These are phyloP conservation scores for Pheosia tremula DNA, from an alignment of 2,888 invertebrate genomes.

Conservation along the genomic window DNA sequence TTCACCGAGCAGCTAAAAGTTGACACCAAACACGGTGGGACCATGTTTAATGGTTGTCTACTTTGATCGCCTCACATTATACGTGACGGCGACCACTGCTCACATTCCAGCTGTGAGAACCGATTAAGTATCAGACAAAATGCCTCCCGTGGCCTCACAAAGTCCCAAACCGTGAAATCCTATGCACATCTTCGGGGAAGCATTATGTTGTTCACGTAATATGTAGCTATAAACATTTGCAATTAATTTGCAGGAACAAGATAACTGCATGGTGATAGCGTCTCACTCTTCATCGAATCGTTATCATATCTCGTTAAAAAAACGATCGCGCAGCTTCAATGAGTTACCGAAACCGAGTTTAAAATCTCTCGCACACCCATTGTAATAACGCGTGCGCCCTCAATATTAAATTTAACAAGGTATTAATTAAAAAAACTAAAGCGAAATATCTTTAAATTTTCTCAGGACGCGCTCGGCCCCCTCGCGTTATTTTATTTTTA, in stretches of 20 bases:
- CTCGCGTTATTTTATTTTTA: conserved; percentile 80
- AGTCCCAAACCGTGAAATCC: conserved; percentile 17
- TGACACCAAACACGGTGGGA: conserved; percentile 37
- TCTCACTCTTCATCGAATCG: conserved; percentile 64
- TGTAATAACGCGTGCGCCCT: conserved; percentile 82
- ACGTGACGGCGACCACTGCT: conserved; percentile 40
- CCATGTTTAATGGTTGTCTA: conserved; percentile 58
- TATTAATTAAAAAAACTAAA: conserved; percentile 84
- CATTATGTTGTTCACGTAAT: conserved; percentile 13
- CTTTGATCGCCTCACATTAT: conserved; percentile 45
- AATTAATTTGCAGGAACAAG: conserved; percentile 53
- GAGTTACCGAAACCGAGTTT: conserved; percentile 79
- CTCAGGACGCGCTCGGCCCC: conserved; percentile 78
- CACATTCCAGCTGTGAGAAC: conserved; percentile 50
- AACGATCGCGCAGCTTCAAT: conserved; percentile 70
- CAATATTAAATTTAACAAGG: conserved; percentile 85
- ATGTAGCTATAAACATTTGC: conserved; percentile 4
- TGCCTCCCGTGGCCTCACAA: conserved; percentile 25
- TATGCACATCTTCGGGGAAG: conserved; percentile 14
- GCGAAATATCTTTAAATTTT: conserved; percentile 83
- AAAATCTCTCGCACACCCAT: conserved; percentile 81
- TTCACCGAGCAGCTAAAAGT: conserved; percentile 31
- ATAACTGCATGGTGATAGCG: conserved; percentile 55
- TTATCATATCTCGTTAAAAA: conserved; percentile 81
- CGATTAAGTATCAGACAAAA: conserved; percentile 29